Evolutionary conservation across 2,113 vertebrate species (phyloP), one percentile per base, ranked within the genome.

Genomic region (western clawed frog (Xenopus tropicalis)): DNA sequence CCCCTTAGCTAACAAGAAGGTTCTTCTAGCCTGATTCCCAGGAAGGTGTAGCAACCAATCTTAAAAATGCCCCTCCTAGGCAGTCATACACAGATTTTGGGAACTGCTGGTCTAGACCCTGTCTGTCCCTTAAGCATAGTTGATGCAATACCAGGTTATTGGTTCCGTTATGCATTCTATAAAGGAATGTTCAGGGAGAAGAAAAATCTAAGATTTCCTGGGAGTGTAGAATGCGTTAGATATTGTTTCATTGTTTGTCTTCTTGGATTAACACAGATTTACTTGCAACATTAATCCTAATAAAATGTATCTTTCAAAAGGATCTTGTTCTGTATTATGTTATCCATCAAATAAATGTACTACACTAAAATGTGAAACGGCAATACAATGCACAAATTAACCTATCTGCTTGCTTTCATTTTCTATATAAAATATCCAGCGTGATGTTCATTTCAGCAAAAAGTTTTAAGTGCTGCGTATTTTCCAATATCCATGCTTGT

Each of bases 381-480:
- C 61, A 74, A 80, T 69, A 83, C 46, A 57, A 20, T 66, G 37
- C 73, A 80, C 54, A 69, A 46, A 66, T 70, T 51, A 83, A 77
- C 67, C 71, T 61, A 81, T 79, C 83, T 82, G 78, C 59, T 75
- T 79, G 61, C 58, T 78, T 76, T 78, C 75, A 44, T 43, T 58
- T 51, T 75, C 29, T 62, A 63, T 77, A 79, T 77, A 81, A 81
- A 83, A 72, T 61, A 73, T 62, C 0, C 11, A 59, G 43, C 9
- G 57, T 68, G 64, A 68, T 61, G 66, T 62, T 52, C 65, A 25
- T 61, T 62, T 79, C 80, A 77, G 51, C 79, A 57, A 77, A n/a
- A 59, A 81, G 77, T 80, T 81, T 78, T 79, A 82, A 81, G 82
- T 70, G 79, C 73, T 65, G 79, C 83, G 61, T 80, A 73, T 65